Percentiles rank a stretch among this genome's conserved stretches.
These are phyloP conservation scores for Drosophila cracens DNA, from an alignment of 2,888 invertebrate species.

Conservation along the genomic window DNA sequence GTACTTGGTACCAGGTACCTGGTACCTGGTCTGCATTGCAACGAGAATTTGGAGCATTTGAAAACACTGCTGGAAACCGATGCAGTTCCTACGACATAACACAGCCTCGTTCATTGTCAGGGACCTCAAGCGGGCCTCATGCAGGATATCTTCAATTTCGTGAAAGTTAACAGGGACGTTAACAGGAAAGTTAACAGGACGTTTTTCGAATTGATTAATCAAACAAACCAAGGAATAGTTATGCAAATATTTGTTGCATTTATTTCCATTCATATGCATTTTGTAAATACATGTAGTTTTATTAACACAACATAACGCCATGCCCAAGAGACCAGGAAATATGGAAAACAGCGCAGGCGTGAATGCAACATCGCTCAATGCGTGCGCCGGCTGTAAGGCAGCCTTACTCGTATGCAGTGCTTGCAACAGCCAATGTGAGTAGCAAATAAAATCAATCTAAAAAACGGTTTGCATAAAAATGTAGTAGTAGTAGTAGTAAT, in stretches of 20 bases:
- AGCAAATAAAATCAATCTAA: no score
- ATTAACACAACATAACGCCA: constrained; percentile 67
- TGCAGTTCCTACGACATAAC: background rate
- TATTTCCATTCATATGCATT: constrained; percentile 1
- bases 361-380: no score
- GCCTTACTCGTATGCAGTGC: no score
- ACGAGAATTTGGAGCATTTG: background rate
- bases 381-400: fast-evolving
- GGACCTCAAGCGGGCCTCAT: background rate
- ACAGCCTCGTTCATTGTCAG: background rate
- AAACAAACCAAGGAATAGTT: background rate
- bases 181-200: no score
- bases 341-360: no score
- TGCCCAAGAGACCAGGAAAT: no score
- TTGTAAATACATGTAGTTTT: constrained; percentile 49
- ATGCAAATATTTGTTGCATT: background rate
- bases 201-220: background rate
- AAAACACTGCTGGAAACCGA: background rate
- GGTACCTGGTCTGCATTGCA: background rate
- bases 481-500: no score
- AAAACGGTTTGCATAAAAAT: no score
- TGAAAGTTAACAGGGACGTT: no score
- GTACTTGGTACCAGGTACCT: no score
- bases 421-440: no score
- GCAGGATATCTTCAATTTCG: background rate